Percentiles rank a stretch among this genome's conserved stretches.
Evolutionary conservation across 2,113 vertebrate genomes (phyloP).

Genomic region (Conger conger): DNA sequence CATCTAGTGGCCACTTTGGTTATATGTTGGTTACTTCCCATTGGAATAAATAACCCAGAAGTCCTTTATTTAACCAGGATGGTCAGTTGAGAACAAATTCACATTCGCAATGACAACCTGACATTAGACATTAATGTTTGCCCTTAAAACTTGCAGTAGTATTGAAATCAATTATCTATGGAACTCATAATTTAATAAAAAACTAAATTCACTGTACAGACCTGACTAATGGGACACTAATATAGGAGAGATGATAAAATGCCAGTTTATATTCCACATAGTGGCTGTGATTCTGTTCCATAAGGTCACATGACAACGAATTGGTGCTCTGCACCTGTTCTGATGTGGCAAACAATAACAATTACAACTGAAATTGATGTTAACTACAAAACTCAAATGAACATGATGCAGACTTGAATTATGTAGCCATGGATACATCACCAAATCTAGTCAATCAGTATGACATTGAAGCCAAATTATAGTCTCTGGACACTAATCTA

Average conservation of each 20-base stretch:
- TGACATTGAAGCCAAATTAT: not conserved
- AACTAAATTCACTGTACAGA: not conserved
- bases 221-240: not conserved
- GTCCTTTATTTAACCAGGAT: too few relatives aligned
- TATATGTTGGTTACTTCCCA: not conserved
- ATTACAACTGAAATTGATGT: not conserved
- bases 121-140: too few relatives aligned
- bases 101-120: too few relatives aligned
- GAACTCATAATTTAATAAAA: not conserved
- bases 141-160: not conserved
- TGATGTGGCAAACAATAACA: not conserved
- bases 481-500: not conserved
- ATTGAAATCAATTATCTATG: not conserved
- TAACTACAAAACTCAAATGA: not conserved
- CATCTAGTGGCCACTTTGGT: not conserved
- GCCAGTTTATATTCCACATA: not conserved
- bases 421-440: conserved; percentile 9
- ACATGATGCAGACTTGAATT: not conserved
- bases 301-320: not conserved
- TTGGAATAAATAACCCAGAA: not conserved
- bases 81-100: too few relatives aligned
- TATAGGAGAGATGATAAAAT: not conserved
- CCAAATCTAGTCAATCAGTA: not conserved
- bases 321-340: not conserved
- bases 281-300: not conserved